Evolutionary conservation across 1,140 invertebrate genomes (phyloP), one percentile per base, ranked within the genome.

Genomic region (Zaprionus ghesquierei): DNA sequence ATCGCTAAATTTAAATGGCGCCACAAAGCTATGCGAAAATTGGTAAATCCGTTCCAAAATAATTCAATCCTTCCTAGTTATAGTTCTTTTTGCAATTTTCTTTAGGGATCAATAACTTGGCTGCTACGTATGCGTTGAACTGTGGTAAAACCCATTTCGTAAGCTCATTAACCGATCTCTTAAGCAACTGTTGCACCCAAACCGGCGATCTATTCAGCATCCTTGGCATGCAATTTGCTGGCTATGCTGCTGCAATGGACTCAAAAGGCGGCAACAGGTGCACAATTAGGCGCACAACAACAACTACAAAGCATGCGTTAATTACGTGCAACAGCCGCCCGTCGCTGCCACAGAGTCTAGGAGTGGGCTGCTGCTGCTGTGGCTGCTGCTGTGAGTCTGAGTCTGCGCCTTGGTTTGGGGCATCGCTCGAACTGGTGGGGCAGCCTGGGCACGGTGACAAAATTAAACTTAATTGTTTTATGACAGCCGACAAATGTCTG

Each of bases 391-490:
- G 13, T 13, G 20, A 22, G 55, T 27, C 10, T 1, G 23, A 29
- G 25, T 44, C 31, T 29, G 6, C 27, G 27, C 27, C 33, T 23
- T n/a, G 50, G n/a, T 50, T 33, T 41, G 35, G 29, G 69, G 53
- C 41, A 31, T 41, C 38, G 15, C 3, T 27, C 15, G 33, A 23
- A 22, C 29, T 64, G 55, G 59, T 20, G 44, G 55, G 60, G 59
- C 20, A 23, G 55, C 66, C 56, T 60, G 49, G 72, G 72, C 79
- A 80, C 84, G 84, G 85, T 89, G 85, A 89, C 84, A 87, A 80
- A 87, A 87, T 87, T 89, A 87, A 89, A 87, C 79, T 87, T 87
- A 87, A 87, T 87, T 87, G 84, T 87, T 89, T 87, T 87, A 87
- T 87, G 84, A 89, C 84, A 82, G 69, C 27, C 56, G 64, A 68